Evolutionary conservation across 2,888 invertebrate genomes (phyloP).

Genomic region (Diabrotica balteata): DNA sequence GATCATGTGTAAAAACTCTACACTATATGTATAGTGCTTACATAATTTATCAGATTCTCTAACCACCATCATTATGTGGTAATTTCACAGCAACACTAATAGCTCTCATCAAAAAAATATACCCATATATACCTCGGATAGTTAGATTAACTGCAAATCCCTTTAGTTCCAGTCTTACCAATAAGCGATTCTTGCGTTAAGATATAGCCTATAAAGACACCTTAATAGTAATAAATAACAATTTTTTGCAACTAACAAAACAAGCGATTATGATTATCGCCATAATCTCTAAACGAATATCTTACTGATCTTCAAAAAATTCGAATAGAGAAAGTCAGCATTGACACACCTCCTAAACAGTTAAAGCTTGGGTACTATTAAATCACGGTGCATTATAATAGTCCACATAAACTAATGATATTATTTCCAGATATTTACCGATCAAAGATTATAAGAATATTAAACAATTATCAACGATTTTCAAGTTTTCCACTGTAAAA

Average conservation of each 20-base stretch:
- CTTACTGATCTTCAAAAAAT: slow-evolving; percentile 13
- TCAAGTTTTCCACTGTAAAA: too few species aligned
- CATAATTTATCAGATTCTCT: too few species aligned
- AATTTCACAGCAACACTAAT: too few species aligned
- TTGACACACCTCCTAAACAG: slow-evolving; percentile 1
- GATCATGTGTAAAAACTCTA: too few species aligned
- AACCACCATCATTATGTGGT: too few species aligned
- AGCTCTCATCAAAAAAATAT: too few species aligned
- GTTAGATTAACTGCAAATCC: not conserved
- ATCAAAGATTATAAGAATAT: not conserved
- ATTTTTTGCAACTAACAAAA: slow-evolving; percentile 4
- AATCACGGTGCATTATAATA: not conserved
- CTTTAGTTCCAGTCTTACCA: slow-evolving; percentile 4
- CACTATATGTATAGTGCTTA: too few species aligned
- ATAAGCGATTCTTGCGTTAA: not conserved
- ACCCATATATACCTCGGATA: not conserved
- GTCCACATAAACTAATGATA: not conserved
- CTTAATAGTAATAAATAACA: slow-evolving; percentile 9
- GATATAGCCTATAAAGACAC: not conserved
- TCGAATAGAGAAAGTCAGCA: slow-evolving; percentile 9
- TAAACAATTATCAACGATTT: too few species aligned
- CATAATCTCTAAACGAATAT: slow-evolving; percentile 9
- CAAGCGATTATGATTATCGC: slow-evolving; percentile 6
- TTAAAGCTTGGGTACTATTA: slow-evolving; percentile 1
- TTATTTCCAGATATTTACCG: too few species aligned